phyloP scores from a whole-genome alignment of 2,888 invertebrate genomes.

The Atherix ibis region DNA sequence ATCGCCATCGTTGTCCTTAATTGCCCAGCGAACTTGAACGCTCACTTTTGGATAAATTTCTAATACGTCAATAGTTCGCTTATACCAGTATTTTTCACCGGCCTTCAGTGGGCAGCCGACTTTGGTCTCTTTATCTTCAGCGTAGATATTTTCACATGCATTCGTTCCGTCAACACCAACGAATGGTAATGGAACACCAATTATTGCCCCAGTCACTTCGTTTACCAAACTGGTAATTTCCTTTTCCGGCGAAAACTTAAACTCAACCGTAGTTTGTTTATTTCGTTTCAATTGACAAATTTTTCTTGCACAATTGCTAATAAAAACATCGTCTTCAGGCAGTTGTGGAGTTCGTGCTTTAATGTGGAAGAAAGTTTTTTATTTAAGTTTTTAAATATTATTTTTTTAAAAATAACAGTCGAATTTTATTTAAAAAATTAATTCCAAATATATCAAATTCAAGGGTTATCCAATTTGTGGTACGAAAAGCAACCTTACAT shows the following conservation, averaged over 20 bases:
- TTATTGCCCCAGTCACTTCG: constrained; percentile 44
- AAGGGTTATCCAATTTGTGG: too few species aligned
- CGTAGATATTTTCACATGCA: constrained; percentile 48
- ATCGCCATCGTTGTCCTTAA: constrained; percentile 34
- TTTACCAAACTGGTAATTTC: constrained; percentile 41
- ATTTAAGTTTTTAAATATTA: neutral
- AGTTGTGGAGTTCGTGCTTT: neutral
- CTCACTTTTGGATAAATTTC: constrained; percentile 36
- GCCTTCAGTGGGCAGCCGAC: constrained; percentile 52
- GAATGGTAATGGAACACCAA: constrained; percentile 52
- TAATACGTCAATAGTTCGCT: constrained; percentile 42
- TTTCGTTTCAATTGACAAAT: constrained; percentile 52
- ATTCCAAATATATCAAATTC: too few species aligned
- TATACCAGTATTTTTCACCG: constrained; percentile 52
- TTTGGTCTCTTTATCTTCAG: constrained; percentile 39
- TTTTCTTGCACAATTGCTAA: constrained; percentile 43
- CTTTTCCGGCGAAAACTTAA: constrained; percentile 42
- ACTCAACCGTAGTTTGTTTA: constrained; percentile 36
- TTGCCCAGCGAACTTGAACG: constrained; percentile 47
- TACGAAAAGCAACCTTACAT: too few species aligned
- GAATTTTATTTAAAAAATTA: neutral
- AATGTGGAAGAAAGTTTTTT: neutral
- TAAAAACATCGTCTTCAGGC: constrained; percentile 35
- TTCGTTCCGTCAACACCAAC: constrained; percentile 56
- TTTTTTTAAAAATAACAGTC: neutral